Percentiles rank a stretch among this genome's conserved stretches.
Evolutionary conservation across 1,140 invertebrate genomes (phyloP).

Genomic region (Octopus sinensis): DNA sequence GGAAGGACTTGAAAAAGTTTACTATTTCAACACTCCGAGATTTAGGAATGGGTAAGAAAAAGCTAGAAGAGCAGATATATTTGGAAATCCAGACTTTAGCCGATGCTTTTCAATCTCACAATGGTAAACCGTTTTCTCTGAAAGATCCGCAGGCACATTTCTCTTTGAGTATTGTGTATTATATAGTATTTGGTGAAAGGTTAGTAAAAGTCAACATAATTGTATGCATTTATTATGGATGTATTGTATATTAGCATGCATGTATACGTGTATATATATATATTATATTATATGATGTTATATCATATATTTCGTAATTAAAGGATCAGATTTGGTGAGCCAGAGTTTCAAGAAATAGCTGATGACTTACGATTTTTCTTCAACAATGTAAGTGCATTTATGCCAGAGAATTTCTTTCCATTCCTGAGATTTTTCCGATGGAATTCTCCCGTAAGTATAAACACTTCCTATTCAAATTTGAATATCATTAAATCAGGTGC

Average conservation of each 20-base stretch:
- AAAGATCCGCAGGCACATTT: constrained; percentile 23
- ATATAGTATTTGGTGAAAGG: constrained; percentile 31
- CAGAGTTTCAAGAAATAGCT: too few species aligned
- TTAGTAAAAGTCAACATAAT: not conserved
- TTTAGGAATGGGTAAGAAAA: constrained; percentile 70
- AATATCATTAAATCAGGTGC: too few species aligned
- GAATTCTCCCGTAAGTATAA: constrained; percentile 5
- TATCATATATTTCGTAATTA: too few species aligned
- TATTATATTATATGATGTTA: too few species aligned
- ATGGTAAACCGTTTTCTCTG: constrained; percentile 18
- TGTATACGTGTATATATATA: too few species aligned
- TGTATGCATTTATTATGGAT: too few species aligned
- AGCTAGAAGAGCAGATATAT: too few species aligned
- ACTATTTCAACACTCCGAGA: constrained; percentile 80
- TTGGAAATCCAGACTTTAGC: constrained; percentile 21
- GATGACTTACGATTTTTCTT: too few species aligned
- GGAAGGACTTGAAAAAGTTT: constrained; percentile 88
- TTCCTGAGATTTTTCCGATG: constrained; percentile 18
- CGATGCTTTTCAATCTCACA: not conserved
- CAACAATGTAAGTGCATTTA: too few species aligned
- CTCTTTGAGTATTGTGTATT: constrained; percentile 33
- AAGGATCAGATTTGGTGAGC: too few species aligned
- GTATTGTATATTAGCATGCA: too few species aligned
- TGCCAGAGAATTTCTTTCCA: constrained; percentile 26
- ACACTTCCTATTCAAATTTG: too few species aligned